Base-by-base conservation (phyloP, 2,113 vertebrate species). In the Platysteira castanea region DNA sequence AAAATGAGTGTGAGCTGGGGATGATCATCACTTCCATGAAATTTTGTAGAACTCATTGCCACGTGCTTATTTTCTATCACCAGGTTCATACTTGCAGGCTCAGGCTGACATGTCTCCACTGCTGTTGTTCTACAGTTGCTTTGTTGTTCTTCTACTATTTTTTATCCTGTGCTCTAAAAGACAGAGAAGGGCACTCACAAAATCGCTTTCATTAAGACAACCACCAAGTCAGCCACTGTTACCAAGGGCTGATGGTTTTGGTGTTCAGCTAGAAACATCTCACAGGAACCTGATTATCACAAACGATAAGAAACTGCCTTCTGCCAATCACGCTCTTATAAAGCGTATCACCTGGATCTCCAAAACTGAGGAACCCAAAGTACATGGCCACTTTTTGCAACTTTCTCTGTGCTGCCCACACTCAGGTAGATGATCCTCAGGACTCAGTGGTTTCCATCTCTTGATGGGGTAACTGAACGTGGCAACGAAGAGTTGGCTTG, bases 1-100 rank as follows among this genome's bases (percentile, higher is more conserved):
- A 96, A 97, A 98, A 95, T 92, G 89, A 78, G 44, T 82, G 78
- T 94, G 95, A 97, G 92, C 81, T 96, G 95, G 91, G 85, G 93
- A 88, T 75, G 90, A 95, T 95, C 79, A 16, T 35, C 26, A 30
- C 87, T 94, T 89, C 97, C 84, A 93, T 52, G 74, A 89, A 94
- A 94, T 74, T 71, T 63, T 90, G 83, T 87, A 89, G 93, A 96
- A 94, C 71, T 90, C 77, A 23, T 70, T 63, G 92, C 64, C 89
- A 85, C 71, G 33, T 91, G 75, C 65, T 95, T 94, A 84, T 96
- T 94, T 96, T 93, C 86, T 96, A 26, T 80, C 63, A 65, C 54
- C 42, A 63, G 77, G 67, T 87, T 94, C 85, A 47, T 76, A 93
- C 96, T 91, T 87, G 70, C 90, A 97, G 87, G 86, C 80, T 95